phyloP scores from a whole-genome alignment of 2,113 vertebrate genomes.

The Cyprinodon tularosa region DNA sequence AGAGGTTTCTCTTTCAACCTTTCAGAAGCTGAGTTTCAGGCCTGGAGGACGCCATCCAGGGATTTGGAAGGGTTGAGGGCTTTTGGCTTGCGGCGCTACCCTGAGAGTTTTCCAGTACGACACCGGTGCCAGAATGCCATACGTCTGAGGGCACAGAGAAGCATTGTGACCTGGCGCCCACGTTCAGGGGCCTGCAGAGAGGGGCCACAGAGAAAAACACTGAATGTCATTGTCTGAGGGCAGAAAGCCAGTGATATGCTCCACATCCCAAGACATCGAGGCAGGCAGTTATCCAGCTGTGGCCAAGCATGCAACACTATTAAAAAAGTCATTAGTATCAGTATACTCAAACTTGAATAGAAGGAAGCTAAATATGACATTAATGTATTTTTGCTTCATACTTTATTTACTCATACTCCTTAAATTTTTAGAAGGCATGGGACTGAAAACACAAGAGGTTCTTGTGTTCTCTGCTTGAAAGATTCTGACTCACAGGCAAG shows the following conservation, averaged over 20 bases:
- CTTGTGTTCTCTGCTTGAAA: conserved; percentile 15
- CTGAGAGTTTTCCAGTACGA: conserved; percentile 50
- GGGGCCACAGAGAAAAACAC: conserved; percentile 61
- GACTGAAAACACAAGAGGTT: conserved; percentile 23
- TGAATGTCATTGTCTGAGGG: conserved; percentile 67
- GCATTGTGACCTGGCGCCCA: conserved; percentile 69
- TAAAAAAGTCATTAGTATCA: conserved; percentile 19
- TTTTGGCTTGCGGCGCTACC: conserved; percentile 36
- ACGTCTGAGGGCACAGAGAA: conserved; percentile 67
- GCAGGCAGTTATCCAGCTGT: conserved; percentile 65
- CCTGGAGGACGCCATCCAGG: conserved; percentile 22
- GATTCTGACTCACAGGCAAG: conserved; percentile 37
- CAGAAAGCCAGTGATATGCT: conserved; percentile 42
- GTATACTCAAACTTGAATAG: not conserved
- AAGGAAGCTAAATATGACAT: not conserved
- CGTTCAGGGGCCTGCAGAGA: conserved; percentile 57
- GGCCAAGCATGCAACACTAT: conserved; percentile 29
- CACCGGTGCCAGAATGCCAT: conserved; percentile 58
- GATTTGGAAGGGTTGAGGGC: conserved; percentile 44
- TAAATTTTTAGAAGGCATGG: conserved; percentile 7
- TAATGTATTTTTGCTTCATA: not conserved
- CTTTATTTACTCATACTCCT: conserved; percentile 15
- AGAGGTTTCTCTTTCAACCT: conserved; percentile 20
- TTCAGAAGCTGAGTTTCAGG: conserved; percentile 34
- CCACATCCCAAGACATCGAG: conserved; percentile 62